These are phyloP conservation scores for Propsilocerus akamusi DNA, from an alignment of 1,140 invertebrate genomes.

Conservation along the genomic window DNA sequence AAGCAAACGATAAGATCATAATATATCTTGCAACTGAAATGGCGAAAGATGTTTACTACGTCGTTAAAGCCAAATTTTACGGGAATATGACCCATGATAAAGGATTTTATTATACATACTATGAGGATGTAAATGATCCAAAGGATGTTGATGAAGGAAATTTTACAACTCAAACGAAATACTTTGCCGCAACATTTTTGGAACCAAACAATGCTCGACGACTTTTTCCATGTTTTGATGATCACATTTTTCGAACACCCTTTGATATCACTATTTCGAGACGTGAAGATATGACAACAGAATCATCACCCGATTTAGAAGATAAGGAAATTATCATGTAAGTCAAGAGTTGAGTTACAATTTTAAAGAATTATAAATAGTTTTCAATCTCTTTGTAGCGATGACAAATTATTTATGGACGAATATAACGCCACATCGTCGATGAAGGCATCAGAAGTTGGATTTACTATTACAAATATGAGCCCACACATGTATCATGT, in stretches of 20 bases:
- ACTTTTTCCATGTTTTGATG: not conserved
- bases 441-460: not conserved
- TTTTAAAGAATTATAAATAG: too few species aligned
- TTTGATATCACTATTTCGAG: not conserved
- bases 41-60: not conserved
- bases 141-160: not conserved
- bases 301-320: slow-evolving; percentile 1
- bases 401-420: not conserved
- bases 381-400: too few species aligned
- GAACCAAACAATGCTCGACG: not conserved
- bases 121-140: not conserved
- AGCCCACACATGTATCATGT: not conserved
- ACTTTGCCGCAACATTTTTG: not conserved
- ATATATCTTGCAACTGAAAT: not conserved
- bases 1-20: not conserved
- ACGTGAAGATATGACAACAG: slow-evolving; percentile 1
- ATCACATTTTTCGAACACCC: not conserved
- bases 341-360: too few species aligned
- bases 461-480: not conserved
- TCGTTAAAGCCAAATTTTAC: not conserved
- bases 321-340: not conserved
- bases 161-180: not conserved
- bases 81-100: slow-evolving; percentile 1
- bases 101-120: not conserved
- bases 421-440: not conserved